Evolutionary conservation across 1,140 invertebrate species (phyloP), one percentile per base, ranked within the genome.

Genomic region (Microplitis mediator): DNA sequence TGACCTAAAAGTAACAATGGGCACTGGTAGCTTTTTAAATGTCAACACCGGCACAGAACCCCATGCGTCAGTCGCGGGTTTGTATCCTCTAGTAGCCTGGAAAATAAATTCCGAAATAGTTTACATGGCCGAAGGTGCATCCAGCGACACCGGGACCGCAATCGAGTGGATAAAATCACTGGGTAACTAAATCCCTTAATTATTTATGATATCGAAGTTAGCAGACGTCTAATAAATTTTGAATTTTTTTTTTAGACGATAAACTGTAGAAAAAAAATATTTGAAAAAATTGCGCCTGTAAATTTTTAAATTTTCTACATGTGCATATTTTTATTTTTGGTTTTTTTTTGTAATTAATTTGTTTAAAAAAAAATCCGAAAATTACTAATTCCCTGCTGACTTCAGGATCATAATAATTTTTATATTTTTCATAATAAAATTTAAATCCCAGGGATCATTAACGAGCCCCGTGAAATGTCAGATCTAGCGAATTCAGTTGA

Each of bases 61-160:
- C 4, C 93, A 95, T 83, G 93, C 94, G 0, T 95, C 95, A 31
- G 83, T 95, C 4, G 87, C 88, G 45, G 93, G 92, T 0, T 88
- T 98, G 14, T 99, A 98, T 89, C 97, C 97, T 0, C 82, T 98
- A 6, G 92, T 98, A 45, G 96, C 92, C 0, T 99, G 97, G 96
- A 91, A 92, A 80, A 89, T 96, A 80, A 92, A 91, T 79, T 77
- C 86, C 8, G 89, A 92, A 79, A 78, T 92, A 32, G 87, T 91
- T 0, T 98, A 93, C 84, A 85, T 95, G 51, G 92, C 93, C 0
- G 97, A 99, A 86, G 95, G 95, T 4, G 88, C 92, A 0, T 93
- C 94, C 6, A 93, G 93, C 78, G 95, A 98, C 81, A 95, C 94
- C 14, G 97, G 96, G 9, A 92, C 92, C 14, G 87, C 95, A n/a